Percentiles rank a stretch among this genome's conserved stretches.
Conservation (phyloP, 2,888 invertebrate species). For the Agonopterix subpropinquella region DNA sequence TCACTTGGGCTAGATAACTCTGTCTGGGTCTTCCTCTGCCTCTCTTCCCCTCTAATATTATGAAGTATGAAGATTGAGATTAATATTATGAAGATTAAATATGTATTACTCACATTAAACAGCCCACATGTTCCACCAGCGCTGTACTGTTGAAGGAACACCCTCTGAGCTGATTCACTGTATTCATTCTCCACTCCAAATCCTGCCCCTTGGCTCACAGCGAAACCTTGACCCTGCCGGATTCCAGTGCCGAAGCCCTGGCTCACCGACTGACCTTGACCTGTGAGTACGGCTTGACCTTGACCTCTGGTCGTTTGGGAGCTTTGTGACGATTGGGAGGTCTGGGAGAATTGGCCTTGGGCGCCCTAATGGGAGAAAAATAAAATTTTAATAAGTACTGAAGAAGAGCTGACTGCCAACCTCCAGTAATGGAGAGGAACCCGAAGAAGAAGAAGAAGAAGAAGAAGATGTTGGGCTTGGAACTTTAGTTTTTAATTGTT, state of each 20-base stretch:
- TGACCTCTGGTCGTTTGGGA: conserved; percentile 9
- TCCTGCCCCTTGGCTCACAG: conserved; percentile 26
- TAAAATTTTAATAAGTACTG: neutral
- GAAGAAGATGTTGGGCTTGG: too few species aligned
- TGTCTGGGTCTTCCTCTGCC: too few species aligned
- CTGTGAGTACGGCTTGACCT: conserved; percentile 11
- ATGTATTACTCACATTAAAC: conserved; percentile 47
- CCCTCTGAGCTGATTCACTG: conserved; percentile 40
- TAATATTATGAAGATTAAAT: neutral
- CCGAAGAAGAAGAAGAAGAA: too few species aligned
- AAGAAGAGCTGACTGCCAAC: too few species aligned
- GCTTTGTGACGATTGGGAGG: conserved; percentile 21
- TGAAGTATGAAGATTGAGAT: too few species aligned
- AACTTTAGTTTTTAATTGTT: too few species aligned
- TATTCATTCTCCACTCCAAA: conserved; percentile 41
- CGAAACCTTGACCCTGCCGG: conserved; percentile 13
- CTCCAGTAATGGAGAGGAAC: too few species aligned
- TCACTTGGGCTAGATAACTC: too few species aligned
- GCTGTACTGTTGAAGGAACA: conserved; percentile 42
- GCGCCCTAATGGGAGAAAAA: conserved; percentile 1
- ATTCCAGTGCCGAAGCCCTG: conserved; percentile 24
- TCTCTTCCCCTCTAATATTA: too few species aligned
- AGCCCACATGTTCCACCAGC: conserved; percentile 53
- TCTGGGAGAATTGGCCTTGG: conserved; percentile 15
- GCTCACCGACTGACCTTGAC: conserved; percentile 16